These are phyloP conservation scores for Pogonus chalceus DNA, from an alignment of 1,140 invertebrate species.

Conservation along the genomic window DNA sequence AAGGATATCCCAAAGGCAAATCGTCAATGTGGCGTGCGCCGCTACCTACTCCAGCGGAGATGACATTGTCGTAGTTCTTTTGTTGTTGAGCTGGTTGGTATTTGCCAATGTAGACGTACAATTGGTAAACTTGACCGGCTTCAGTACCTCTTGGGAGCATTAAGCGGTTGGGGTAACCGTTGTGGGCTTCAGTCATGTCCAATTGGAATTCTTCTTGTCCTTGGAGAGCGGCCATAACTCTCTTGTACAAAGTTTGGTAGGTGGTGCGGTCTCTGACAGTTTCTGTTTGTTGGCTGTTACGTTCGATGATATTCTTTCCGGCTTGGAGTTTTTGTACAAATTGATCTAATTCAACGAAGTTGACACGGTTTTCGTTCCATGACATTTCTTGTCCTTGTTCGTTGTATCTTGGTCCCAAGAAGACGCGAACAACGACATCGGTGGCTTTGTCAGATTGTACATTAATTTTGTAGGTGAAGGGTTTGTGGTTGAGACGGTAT, in stretches of 20 bases:
- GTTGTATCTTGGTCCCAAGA: slow-evolving; percentile 59
- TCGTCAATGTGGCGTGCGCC: slow-evolving; percentile 35
- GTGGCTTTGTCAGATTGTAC: slow-evolving; percentile 44
- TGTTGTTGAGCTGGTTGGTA: slow-evolving; percentile 28
- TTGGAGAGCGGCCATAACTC: slow-evolving; percentile 42
- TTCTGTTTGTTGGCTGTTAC: slow-evolving; percentile 38
- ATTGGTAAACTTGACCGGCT: slow-evolving; percentile 47
- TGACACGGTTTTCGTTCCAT: slow-evolving; percentile 37
- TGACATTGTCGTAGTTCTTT: not conserved
- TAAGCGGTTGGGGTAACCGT: slow-evolving; percentile 49
- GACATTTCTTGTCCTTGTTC: slow-evolving; percentile 37
- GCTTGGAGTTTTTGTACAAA: slow-evolving; percentile 48
- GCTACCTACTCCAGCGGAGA: slow-evolving; percentile 1
- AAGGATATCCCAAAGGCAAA: slow-evolving; percentile 40
- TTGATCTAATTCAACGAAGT: slow-evolving; percentile 55
- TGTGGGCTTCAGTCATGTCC: slow-evolving; percentile 39
- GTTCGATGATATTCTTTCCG: slow-evolving; percentile 52
- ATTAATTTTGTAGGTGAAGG: slow-evolving; percentile 50
- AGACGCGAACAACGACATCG: slow-evolving; percentile 49
- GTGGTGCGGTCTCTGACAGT: slow-evolving; percentile 44
- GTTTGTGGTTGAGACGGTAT: slow-evolving; percentile 47
- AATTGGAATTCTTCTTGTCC: slow-evolving; percentile 38
- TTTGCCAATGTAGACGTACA: slow-evolving; percentile 47
- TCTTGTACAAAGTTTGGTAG: slow-evolving; percentile 44
- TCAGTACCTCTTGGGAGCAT: slow-evolving; percentile 48